Evolutionary conservation across 2,113 vertebrate genomes (phyloP).

Genomic region (Peromyscus californicus): DNA sequence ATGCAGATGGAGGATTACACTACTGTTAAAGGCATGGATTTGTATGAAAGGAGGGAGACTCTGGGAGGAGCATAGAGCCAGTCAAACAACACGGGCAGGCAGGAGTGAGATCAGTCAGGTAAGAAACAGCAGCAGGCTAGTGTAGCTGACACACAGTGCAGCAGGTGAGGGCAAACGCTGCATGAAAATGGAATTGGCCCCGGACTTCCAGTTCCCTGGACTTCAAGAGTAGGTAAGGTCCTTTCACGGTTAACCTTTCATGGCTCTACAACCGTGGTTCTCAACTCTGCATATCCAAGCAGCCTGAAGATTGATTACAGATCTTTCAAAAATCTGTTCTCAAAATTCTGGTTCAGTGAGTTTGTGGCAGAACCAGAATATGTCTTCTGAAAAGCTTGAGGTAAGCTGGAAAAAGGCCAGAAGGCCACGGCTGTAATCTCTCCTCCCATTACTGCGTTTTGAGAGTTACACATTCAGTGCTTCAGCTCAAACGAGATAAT

Average conservation of each 20-base stretch:
- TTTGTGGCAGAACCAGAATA: not conserved
- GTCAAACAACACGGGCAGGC: not conserved
- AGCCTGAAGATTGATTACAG: not conserved
- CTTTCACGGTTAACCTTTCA: not conserved
- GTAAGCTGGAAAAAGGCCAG: not conserved
- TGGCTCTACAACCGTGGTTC: not conserved
- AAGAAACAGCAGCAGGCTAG: not conserved
- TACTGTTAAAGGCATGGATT: not conserved
- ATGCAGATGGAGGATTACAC: not conserved
- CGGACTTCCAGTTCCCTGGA: not conserved
- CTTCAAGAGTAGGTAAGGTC: not conserved
- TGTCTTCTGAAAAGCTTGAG: not conserved
- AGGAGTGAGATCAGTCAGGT: not conserved
- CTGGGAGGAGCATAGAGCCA: not conserved
- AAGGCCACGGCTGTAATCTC: not conserved
- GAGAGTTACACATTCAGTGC: not conserved
- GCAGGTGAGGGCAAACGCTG: not conserved
- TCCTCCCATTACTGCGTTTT: not conserved
- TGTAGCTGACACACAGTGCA: not conserved
- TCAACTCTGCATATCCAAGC: not conserved
- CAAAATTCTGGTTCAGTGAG: not conserved
- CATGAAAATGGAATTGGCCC: not conserved
- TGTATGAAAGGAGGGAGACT: not conserved
- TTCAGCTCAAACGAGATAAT: conserved; percentile 14
- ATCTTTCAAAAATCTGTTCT: not conserved